Base-by-base conservation (phyloP, 2,113 vertebrate genomes). In the Ahaetulla prasina region DNA sequence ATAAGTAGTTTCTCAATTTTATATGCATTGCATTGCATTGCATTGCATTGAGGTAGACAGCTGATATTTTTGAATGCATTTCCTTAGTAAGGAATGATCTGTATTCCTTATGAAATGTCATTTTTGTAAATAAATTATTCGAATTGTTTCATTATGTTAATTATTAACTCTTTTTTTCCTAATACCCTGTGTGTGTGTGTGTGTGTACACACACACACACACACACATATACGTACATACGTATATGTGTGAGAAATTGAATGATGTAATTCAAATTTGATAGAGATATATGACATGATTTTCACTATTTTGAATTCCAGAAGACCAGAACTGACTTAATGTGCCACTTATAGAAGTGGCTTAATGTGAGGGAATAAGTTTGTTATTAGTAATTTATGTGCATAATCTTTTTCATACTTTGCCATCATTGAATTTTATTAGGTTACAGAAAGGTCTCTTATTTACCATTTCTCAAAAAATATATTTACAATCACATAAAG, bases 231-330 rank as follows among this genome's bases (percentile, higher is more conserved):
- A 50, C 2, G 11, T 50, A 50, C 8, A 50, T 49, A 49, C 47
- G 4, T 49, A 49, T 8, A 49, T 49, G 7, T 8, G 4, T 5
- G 91, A 80, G 85, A 95, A 95, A 93, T 95, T 88, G 92, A 96
- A 95, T 68, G 88, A 95, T 96, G 95, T 43, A 53, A 85, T 94
- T 88, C 95, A 95, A 25, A 91, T 94, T 93, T 94, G 95, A 94
- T 94, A 95, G 93, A 95, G 92, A 95, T 87, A 53, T 20, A 90
- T 92, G 93, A 87, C 89, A 91, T 50, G 88, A 92, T 89, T 91
- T 91, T 87, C 87, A 16, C 14, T 53, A 53, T 53, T 53, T 53
- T 53, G 52, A 53, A 53, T 53, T 53, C 16, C 52, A 53, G 52
- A 53, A 18, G 52, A 53, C 52, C 52, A 53, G 12, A 53, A 53